Conservation (phyloP, 2,113 vertebrate species). For the Philantomba maxwellii region DNA sequence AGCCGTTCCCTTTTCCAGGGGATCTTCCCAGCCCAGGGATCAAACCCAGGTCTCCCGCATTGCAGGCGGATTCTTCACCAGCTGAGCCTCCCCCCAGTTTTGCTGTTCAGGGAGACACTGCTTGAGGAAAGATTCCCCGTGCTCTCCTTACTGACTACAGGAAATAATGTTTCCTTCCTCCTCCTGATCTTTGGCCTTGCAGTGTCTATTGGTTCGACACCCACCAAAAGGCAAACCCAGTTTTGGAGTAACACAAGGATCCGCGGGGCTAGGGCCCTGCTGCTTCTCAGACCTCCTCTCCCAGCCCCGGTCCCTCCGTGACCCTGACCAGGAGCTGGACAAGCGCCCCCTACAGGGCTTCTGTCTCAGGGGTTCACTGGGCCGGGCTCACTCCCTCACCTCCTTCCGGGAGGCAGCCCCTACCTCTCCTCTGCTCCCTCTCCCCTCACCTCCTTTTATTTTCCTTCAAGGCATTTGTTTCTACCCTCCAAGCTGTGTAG, state of each 20-base stretch:
- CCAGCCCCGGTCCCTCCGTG: neutral
- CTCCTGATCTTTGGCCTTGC: neutral
- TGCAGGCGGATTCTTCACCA: neutral
- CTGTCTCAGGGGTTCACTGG: neutral
- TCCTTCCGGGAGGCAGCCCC: neutral
- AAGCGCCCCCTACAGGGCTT: neutral
- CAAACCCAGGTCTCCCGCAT: neutral
- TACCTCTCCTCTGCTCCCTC: neutral
- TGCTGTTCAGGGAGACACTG: neutral
- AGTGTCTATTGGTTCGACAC: neutral
- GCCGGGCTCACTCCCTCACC: neutral
- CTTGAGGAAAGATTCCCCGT: neutral
- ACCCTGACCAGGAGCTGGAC: neutral
- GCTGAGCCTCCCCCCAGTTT: neutral
- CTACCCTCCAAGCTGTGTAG: neutral
- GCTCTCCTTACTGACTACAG: neutral
- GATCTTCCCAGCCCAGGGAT: neutral
- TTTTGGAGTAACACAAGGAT: neutral
- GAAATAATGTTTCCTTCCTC: neutral
- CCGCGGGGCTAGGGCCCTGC: fast-evolving
- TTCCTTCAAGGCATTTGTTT: neutral
- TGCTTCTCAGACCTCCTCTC: neutral
- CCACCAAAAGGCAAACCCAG: neutral
- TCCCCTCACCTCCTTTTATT: neutral
- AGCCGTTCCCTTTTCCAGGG: neutral